These are phyloP conservation scores for Lasioglossum baleicum DNA, from an alignment of 1,140 invertebrate genomes.

Conservation along the genomic window DNA sequence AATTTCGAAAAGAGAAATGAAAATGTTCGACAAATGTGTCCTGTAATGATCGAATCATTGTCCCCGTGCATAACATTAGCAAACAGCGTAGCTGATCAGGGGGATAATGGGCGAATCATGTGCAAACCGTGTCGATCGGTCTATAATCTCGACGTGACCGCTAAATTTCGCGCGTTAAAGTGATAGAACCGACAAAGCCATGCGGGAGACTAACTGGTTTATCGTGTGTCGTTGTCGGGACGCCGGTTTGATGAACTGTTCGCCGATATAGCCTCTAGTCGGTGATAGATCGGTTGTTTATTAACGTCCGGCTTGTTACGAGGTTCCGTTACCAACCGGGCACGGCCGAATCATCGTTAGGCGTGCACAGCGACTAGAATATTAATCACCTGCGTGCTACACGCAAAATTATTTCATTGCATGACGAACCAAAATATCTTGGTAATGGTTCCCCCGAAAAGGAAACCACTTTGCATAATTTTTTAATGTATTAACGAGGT, in stretches of 20 bases:
- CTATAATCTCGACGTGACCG: constrained; percentile 9
- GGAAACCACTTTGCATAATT: too few species aligned
- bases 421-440: too few species aligned
- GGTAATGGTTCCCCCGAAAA: too few species aligned
- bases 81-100: constrained; percentile 16
- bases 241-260: constrained; percentile 27
- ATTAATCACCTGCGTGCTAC: constrained; percentile 10
- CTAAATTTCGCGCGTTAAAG: constrained; percentile 47
- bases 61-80: neutral
- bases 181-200: constrained; percentile 17
- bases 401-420: neutral
- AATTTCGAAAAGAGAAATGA: too few species aligned
- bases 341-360: neutral
- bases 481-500: too few species aligned
- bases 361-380: neutral
- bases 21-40: neutral
- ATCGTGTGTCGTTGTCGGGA: constrained; percentile 20
- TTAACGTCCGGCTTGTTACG: constrained; percentile 17
- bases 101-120: constrained; percentile 33
- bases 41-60: neutral
- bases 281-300: constrained; percentile 36
- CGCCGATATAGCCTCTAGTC: neutral
- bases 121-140: constrained; percentile 18
- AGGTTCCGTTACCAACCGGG: neutral
- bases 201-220: neutral